These are phyloP conservation scores for Pao palembangensis DNA, from an alignment of 2,113 vertebrate genomes.

Conservation along the genomic window DNA sequence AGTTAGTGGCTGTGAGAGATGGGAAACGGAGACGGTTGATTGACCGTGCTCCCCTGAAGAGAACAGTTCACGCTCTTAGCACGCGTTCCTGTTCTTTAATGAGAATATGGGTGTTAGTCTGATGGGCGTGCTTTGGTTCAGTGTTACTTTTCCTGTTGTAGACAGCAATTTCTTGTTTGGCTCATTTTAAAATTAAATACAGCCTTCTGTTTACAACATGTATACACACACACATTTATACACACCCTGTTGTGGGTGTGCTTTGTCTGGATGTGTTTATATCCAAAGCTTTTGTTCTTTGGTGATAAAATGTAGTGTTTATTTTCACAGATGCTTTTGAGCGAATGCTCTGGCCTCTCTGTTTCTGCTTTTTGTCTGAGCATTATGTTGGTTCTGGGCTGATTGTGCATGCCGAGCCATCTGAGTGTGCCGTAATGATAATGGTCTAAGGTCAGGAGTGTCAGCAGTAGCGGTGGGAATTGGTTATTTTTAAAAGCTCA, in stretches of 20 bases:
- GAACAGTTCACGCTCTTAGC: too few relatives aligned
- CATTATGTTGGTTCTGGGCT: conserved; percentile 24
- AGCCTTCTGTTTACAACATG: too few relatives aligned
- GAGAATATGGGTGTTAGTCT: too few relatives aligned
- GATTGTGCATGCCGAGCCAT: conserved; percentile 47
- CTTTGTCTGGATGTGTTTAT: conserved; percentile 23
- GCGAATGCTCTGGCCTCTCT: conserved; percentile 10
- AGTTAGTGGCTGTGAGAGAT: too few relatives aligned
- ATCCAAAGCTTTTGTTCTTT: conserved; percentile 34
- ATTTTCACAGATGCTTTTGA: conserved; percentile 9
- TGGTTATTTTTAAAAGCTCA: conserved; percentile 63
- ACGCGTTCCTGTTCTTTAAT: too few relatives aligned
- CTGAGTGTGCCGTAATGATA: conserved; percentile 52
- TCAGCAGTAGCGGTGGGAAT: conserved; percentile 58
- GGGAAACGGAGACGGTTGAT: too few relatives aligned
- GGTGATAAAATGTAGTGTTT: conserved; percentile 27
- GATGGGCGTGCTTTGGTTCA: too few relatives aligned
- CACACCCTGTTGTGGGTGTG: conserved; percentile 10
- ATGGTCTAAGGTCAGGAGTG: conserved; percentile 67
- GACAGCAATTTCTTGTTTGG: neutral
- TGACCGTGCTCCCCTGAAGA: too few relatives aligned
- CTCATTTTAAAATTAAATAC: too few relatives aligned
- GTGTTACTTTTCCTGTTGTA: too few relatives aligned
- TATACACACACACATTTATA: too few relatives aligned
- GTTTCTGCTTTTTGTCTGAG: conserved; percentile 31